These are phyloP conservation scores for Ligdia adustata DNA, from an alignment of 2,888 invertebrate genomes.

Conservation along the genomic window DNA sequence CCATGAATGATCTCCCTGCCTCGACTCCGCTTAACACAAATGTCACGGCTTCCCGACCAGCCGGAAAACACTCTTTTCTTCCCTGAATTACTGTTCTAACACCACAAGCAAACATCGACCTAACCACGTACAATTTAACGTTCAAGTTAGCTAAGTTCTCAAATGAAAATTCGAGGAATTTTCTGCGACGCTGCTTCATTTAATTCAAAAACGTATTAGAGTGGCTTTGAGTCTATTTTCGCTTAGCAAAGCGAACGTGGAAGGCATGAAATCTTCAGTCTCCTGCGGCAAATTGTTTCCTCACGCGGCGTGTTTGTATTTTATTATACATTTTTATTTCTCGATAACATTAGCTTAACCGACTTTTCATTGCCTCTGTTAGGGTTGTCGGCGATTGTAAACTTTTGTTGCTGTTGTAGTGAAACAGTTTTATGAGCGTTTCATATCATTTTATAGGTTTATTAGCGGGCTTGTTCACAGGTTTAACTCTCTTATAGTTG, in stretches of 20 bases:
- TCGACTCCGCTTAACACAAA: constrained; percentile 80
- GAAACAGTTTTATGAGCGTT: constrained; percentile 47
- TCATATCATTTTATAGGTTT: constrained; percentile 34
- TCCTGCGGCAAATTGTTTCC: constrained; percentile 84
- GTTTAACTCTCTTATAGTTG: constrained; percentile 22
- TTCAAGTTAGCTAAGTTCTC: constrained; percentile 35
- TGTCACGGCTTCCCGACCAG: constrained; percentile 79
- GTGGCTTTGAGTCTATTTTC: constrained; percentile 47
- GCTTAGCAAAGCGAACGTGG: constrained; percentile 44
- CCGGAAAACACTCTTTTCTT: constrained; percentile 84
- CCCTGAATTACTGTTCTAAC: constrained; percentile 68
- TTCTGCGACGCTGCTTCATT: constrained; percentile 53
- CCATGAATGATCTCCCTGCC: constrained; percentile 77
- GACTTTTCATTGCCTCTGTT: constrained; percentile 82
- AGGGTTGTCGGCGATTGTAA: constrained; percentile 66
- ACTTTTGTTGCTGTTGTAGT: constrained; percentile 43
- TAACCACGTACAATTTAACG: constrained; percentile 46
- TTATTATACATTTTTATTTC: constrained; percentile 84
- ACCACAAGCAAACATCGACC: constrained; percentile 48
- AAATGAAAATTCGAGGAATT: constrained; percentile 75
- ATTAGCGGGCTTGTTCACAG: constrained; percentile 35
- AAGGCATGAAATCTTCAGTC: constrained; percentile 80
- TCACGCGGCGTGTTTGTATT: constrained; percentile 83
- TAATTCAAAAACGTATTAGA: constrained; percentile 53
- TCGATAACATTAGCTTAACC: constrained; percentile 85